Base-by-base conservation (phyloP, 2,113 vertebrate species). In the Gadus macrocephalus region DNA sequence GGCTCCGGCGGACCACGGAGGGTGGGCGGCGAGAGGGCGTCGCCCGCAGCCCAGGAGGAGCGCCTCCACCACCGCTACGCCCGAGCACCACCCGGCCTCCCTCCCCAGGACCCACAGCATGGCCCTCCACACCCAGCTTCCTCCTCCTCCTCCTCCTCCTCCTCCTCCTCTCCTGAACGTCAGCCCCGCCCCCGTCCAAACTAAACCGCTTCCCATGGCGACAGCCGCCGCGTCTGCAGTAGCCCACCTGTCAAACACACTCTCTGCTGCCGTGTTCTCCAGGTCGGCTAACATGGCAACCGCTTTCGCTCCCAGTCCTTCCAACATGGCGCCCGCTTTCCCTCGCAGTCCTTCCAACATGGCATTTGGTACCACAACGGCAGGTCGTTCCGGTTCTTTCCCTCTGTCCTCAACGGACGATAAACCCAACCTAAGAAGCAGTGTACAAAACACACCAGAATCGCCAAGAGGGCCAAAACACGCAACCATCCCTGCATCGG, bases 211-310 rank as follows among this genome's bases (percentile, higher is more conserved):
- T 69, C 59, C 72, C 49, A n/a, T 27, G 4, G 17, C 42, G 8
- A n/a, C 65, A 17, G 1, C 17, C 25, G 69, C 68, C n/a, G 81
- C 6, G 6, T 35, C 31, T 35, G 31, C 31, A 35, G 31, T 7
- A 1, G 31, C 31, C 31, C 31, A 35, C 31, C 31, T 68, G 58
- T 66, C 87, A 25, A 5, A 56, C 58, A 80, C 80, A 8, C 87
- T 89, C 69, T 87, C 83, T 53, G 75, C 78, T 62, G 82, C 85
- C 20, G 81, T 89, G 2, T 31, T 66, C 15, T 77, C 79, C 0
- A 65, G 83, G 71, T 85, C 85, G 9, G 69, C 81, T 15, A 64
- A 75, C 19, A 20, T 81, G n/a, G 7, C 60, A 7, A 73, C 77
- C 42, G 64, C 19, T 74, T 76, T 3, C 25, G 70, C 77, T 2